Conservation (phyloP, 2,797 vertebrate species). For the Parauchenoglanis ngamensis region DNA sequence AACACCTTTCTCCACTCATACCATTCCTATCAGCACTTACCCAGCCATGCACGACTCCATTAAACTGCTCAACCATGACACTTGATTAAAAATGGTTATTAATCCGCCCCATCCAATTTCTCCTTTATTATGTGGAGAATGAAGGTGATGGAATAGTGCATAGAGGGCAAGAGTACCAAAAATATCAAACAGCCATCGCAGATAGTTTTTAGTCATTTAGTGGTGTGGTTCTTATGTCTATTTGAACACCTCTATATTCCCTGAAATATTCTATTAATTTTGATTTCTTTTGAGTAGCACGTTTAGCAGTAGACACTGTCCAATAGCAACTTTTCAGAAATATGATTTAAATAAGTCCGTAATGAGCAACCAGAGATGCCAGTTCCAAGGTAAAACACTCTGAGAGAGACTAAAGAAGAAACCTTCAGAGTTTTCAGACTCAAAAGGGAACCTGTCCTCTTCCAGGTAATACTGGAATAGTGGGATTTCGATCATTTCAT, state of each 20-base stretch:
- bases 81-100: slow-evolving; percentile 60
- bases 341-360: neutral
- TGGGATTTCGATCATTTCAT: neutral
- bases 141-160: slow-evolving; percentile 23
- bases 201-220: slow-evolving; percentile 5
- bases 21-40: slow-evolving; percentile 47
- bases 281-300: neutral
- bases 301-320: neutral
- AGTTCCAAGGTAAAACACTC: neutral
- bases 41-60: slow-evolving; percentile 46
- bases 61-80: slow-evolving; percentile 58
- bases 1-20: slow-evolving; percentile 10
- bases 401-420: neutral
- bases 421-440: neutral
- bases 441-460: neutral
- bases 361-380: neutral
- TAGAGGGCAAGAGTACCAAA: slow-evolving; percentile 2
- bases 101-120: slow-evolving; percentile 31
- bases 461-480: neutral
- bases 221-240: neutral
- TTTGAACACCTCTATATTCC: slow-evolving; percentile 3
- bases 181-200: slow-evolving; percentile 18
- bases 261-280: neutral
- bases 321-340: neutral
- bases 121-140: slow-evolving; percentile 16